phyloP scores from a whole-genome alignment of 2,113 vertebrate species.

The Cepphus grylle region DNA sequence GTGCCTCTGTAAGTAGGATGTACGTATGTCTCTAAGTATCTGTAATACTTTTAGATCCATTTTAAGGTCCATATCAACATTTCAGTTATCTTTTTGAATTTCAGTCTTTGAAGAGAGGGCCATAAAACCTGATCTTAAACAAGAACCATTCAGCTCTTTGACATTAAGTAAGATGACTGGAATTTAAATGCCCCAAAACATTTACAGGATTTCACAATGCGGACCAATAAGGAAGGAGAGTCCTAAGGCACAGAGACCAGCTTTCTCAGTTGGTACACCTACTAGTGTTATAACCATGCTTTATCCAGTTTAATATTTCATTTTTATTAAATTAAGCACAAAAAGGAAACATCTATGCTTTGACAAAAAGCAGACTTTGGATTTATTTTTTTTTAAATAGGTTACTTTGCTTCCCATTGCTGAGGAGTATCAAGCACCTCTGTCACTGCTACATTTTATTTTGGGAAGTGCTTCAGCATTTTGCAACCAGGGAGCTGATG shows the following conservation, averaged over 20 bases:
- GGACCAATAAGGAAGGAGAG: neutral
- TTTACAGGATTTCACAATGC: neutral
- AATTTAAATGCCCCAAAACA: neutral
- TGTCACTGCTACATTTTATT: neutral
- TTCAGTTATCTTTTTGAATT: neutral
- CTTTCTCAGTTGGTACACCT: neutral
- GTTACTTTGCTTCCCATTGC: neutral
- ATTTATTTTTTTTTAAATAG: neutral
- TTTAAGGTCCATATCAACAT: fast-evolving
- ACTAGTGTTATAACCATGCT: neutral
- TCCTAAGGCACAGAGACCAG: neutral
- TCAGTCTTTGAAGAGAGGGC: neutral
- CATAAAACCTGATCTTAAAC: neutral
- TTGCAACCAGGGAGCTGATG: neutral
- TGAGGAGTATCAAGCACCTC: neutral
- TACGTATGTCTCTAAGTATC: neutral
- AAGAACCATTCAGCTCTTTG: neutral
- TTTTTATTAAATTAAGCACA: neutral
- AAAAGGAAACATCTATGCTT: neutral
- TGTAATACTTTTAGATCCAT: neutral
- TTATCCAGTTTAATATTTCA: neutral
- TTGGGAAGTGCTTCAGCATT: neutral
- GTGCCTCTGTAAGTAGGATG: neutral
- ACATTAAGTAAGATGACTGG: neutral
- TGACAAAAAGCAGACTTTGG: neutral